Percentiles rank a stretch among this genome's conserved stretches.
Conservation (phyloP, 2,797 vertebrate species). For the Epinephelus coioides region DNA sequence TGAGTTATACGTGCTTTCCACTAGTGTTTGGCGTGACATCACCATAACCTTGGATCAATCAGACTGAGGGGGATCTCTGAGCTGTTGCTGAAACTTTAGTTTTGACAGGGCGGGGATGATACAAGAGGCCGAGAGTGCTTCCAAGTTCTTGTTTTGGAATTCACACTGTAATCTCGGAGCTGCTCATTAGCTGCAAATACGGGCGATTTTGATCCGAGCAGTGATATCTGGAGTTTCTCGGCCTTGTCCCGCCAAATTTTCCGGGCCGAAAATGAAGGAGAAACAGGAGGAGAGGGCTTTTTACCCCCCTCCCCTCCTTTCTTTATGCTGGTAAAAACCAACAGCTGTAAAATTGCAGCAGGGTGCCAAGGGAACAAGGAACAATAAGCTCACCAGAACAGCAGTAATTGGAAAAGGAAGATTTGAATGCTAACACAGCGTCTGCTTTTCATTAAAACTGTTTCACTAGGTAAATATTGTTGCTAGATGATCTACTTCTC, state of each 20-base stretch:
- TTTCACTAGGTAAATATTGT: constrained; percentile 76
- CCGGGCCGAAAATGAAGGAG: constrained; percentile 51
- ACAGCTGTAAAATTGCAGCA: constrained; percentile 79
- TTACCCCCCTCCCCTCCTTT: not conserved
- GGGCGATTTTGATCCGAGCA: constrained; percentile 12
- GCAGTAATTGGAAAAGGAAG: constrained; percentile 77
- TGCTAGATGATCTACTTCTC: constrained; percentile 57
- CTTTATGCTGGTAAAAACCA: constrained; percentile 68
- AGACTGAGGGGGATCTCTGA: constrained; percentile 10
- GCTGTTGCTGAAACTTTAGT: constrained; percentile 16
- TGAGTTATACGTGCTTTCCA: not conserved
- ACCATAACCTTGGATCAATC: constrained; percentile 25
- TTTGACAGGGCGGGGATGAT: constrained; percentile 14
- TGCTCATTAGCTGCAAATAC: constrained; percentile 30
- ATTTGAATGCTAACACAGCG: constrained; percentile 62
- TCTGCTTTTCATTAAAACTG: constrained; percentile 78
- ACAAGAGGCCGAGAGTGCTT: not conserved
- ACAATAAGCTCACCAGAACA: constrained; percentile 75
- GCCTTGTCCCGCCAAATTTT: constrained; percentile 37
- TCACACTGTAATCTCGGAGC: constrained; percentile 5
- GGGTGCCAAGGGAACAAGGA: constrained; percentile 73
- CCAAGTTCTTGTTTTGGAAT: constrained; percentile 40
- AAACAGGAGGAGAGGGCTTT: constrained; percentile 46
- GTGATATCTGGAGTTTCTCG: constrained; percentile 34
- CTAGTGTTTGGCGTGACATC: constrained; percentile 12